These are phyloP conservation scores for Eudyptes chrysolophus DNA, from an alignment of 2,113 vertebrate species.

Conservation along the genomic window DNA sequence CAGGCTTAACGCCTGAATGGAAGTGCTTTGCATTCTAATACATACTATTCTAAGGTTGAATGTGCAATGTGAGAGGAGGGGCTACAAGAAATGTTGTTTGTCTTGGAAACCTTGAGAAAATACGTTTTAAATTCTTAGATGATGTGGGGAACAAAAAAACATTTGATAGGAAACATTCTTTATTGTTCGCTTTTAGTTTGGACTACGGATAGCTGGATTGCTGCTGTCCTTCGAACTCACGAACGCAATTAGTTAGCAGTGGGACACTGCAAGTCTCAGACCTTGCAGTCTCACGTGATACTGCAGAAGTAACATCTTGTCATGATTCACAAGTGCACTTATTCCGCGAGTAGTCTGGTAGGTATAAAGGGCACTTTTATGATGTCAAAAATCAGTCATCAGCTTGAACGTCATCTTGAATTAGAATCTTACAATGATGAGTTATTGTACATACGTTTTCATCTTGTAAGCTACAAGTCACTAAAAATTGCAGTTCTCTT, in stretches of 20 bases:
- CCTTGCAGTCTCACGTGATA: neutral
- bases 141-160: accelerated
- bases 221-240: neutral
- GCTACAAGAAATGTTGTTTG: neutral
- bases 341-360: neutral
- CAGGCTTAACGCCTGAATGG: neutral
- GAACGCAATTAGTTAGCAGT: neutral
- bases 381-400: neutral
- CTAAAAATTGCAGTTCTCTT: neutral
- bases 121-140: neutral
- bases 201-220: neutral
- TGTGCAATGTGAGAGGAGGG: neutral
- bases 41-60: neutral
- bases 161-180: neutral
- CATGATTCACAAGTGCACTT: neutral
- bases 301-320: neutral
- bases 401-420: neutral
- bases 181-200: neutral
- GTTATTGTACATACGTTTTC: neutral
- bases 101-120: neutral
- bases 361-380: neutral
- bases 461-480: neutral
- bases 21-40: conserved; percentile 11
- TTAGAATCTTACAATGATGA: neutral
- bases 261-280: neutral